Percentiles rank a stretch among this genome's conserved stretches.
phyloP scores from a whole-genome alignment of 2,888 invertebrate genomes.

The Mimumesa dahlbomi region DNA sequence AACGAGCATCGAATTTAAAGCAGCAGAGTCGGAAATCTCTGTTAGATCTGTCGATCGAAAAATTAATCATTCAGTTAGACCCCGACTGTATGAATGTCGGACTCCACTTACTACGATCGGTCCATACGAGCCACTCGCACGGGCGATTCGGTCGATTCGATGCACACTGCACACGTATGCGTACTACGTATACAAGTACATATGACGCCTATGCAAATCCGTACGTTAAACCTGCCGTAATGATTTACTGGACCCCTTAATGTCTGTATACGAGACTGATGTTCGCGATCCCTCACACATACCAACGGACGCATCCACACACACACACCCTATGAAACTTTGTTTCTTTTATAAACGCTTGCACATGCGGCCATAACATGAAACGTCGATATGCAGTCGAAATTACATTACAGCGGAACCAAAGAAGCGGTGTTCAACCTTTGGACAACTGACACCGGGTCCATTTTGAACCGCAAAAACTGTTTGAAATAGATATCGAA shows the following conservation, averaged over 20 bases:
- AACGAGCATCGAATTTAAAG: too few relatives aligned
- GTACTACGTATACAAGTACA: constrained; percentile 16
- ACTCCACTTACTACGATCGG: neutral
- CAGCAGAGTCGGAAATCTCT: too few relatives aligned
- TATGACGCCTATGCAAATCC: constrained; percentile 51
- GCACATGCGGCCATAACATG: neutral
- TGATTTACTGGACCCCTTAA: constrained; percentile 53
- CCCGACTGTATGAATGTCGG: neutral
- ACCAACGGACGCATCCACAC: constrained; percentile 9
- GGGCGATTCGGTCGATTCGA: constrained; percentile 40
- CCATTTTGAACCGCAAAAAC: too few relatives aligned
- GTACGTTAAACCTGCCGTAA: constrained; percentile 36
- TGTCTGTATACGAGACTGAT: constrained; percentile 39
- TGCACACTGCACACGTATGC: constrained; percentile 16
- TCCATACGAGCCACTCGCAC: constrained; percentile 1
- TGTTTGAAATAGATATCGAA: too few relatives aligned
- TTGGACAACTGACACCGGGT: too few relatives aligned
- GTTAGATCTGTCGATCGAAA: neutral
- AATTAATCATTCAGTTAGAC: neutral
- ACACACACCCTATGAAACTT: neutral
- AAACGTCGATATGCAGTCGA: neutral
- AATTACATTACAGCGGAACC: neutral
- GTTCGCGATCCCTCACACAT: too few relatives aligned
- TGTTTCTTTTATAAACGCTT: neutral
- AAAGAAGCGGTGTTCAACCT: too few relatives aligned